Conservation (phyloP, 2,888 invertebrate species). For the Nymphalis urticae region DNA sequence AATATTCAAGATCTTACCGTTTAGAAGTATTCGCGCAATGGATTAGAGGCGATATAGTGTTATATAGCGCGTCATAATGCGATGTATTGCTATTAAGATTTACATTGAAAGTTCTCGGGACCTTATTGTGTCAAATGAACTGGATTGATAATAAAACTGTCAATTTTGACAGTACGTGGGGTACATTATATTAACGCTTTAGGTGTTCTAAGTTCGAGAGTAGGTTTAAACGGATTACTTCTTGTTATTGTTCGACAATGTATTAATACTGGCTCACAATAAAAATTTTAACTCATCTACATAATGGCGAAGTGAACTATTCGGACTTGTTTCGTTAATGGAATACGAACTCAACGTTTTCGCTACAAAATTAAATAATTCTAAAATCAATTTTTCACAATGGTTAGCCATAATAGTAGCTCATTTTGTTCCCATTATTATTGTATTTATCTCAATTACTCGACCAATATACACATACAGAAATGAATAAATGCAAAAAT, state of each 20-base stretch:
- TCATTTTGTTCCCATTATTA: constrained; percentile 3
- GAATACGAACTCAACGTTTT: background rate
- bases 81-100: constrained; percentile 34
- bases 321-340: constrained; percentile 4
- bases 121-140: constrained; percentile 41
- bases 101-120: constrained; percentile 39
- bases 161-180: constrained; percentile 37
- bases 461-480: background rate
- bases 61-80: constrained; percentile 10
- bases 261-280: background rate
- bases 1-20: constrained; percentile 41
- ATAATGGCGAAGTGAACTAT: background rate
- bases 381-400: background rate
- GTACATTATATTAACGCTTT: constrained; percentile 29
- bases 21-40: constrained; percentile 46
- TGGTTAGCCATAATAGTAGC: background rate
- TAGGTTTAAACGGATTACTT: constrained; percentile 1
- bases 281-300: background rate
- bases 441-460: constrained; percentile 9
- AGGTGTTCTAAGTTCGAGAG: constrained; percentile 12
- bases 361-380: background rate
- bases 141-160: constrained; percentile 39
- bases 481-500: constrained; percentile 8
- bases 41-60: constrained; percentile 38
- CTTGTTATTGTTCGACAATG: constrained; percentile 1